A percentile compares a stretch with the other conserved stretches of the same genome.
These are phyloP conservation scores for Danaus plexippus DNA, from an alignment of 1,140 invertebrate genomes.

Conservation along the genomic window DNA sequence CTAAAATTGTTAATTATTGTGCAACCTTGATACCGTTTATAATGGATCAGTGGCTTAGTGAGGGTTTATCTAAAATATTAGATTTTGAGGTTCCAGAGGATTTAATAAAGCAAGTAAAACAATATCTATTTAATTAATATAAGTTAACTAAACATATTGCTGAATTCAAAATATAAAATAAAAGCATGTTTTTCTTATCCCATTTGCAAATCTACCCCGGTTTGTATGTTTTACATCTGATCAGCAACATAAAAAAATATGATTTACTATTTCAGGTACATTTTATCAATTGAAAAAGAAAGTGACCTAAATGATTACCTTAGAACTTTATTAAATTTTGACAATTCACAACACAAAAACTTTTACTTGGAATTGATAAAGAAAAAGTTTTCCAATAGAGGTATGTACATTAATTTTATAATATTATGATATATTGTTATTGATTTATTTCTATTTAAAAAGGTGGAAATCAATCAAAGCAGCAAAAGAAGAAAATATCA, in stretches of 20 bases:
- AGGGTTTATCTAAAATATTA: constrained; percentile 73
- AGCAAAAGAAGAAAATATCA: constrained; percentile 56
- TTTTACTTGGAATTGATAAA: constrained; percentile 78
- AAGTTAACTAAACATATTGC: not conserved
- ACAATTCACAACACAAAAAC: constrained; percentile 75
- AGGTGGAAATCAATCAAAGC: constrained; percentile 38
- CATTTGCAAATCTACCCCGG: no score
- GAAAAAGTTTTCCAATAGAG: constrained; percentile 55
- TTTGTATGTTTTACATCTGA: no score
- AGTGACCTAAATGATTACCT: constrained; percentile 81
- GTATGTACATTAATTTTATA: constrained; percentile 24
- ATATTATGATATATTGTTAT: not conserved
- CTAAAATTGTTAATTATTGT: constrained; percentile 6
- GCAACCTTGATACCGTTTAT: constrained; percentile 18
- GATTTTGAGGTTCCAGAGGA: constrained; percentile 77
- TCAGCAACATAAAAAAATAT: no score
- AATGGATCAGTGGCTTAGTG: constrained; percentile 74
- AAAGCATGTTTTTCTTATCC: constrained; percentile 22
- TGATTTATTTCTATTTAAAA: constrained; percentile 13
- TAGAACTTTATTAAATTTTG: constrained; percentile 76
- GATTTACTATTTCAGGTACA: constrained; percentile 65
- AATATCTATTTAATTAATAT: constrained; percentile 7
- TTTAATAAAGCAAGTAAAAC: constrained; percentile 73
- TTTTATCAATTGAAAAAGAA: constrained; percentile 76
- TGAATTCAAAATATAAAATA: not conserved